phyloP scores from a whole-genome alignment of 2,888 invertebrate species.

The Seladonia tumulorum region DNA sequence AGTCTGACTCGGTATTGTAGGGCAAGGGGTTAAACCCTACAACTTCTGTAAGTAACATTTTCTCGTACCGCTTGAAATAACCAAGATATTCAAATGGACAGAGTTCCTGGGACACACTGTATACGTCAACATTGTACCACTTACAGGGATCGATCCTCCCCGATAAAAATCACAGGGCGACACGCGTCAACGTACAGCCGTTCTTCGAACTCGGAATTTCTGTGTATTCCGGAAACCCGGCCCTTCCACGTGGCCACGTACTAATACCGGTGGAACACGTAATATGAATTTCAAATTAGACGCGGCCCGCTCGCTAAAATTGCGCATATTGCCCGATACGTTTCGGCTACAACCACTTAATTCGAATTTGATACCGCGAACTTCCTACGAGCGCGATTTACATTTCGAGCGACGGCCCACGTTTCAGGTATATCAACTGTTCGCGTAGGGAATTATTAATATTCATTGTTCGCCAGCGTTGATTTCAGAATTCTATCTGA shows the following conservation, averaged over 20 bases:
- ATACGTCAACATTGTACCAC: too few relatives aligned
- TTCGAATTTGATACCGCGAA: constrained; percentile 48
- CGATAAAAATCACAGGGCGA: constrained; percentile 23
- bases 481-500: neutral
- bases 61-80: too few relatives aligned
- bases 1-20: too few relatives aligned
- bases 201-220: constrained; percentile 15
- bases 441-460: constrained; percentile 49
- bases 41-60: too few relatives aligned
- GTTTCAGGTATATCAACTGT: constrained; percentile 18
- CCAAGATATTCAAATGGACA: too few relatives aligned
- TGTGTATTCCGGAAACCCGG: neutral
- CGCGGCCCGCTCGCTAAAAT: constrained; percentile 35
- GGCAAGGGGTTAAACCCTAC: too few relatives aligned
- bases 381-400: constrained; percentile 21
- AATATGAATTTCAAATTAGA: constrained; percentile 58
- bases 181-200: constrained; percentile 12
- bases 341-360: constrained; percentile 43
- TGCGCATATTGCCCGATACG: constrained; percentile 39
- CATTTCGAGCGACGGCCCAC: constrained; percentile 13
- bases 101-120: too few relatives aligned
- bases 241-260: neutral
- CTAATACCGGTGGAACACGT: constrained; percentile 13
- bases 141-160: constrained; percentile 14
- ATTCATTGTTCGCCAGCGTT: neutral